These are phyloP conservation scores for Myotis planiceps DNA, from an alignment of 2,797 vertebrate species.

Conservation along the genomic window DNA sequence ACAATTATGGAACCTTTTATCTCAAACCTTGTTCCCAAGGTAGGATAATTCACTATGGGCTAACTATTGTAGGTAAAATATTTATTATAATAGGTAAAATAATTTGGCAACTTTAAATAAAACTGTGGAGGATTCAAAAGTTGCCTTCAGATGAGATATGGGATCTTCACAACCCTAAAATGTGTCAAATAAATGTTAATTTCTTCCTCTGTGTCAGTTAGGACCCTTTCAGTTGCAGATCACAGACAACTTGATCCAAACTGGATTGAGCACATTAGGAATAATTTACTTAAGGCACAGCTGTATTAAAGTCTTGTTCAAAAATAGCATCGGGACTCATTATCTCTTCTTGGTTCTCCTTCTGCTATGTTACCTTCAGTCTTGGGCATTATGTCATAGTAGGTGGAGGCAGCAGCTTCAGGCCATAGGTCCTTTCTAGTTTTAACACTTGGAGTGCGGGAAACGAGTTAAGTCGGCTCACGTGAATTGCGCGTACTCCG, in stretches of 20 bases:
- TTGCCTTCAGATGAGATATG: constrained; percentile 8
- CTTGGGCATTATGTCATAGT: background rate
- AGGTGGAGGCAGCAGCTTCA: background rate
- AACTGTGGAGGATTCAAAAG: background rate
- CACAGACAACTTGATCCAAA: constrained; percentile 22
- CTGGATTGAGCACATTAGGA: background rate
- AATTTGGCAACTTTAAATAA: background rate
- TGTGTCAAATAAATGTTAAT: background rate
- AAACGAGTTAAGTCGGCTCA: too few relatives aligned
- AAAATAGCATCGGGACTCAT: background rate
- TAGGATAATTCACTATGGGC: background rate
- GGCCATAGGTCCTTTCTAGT: background rate
- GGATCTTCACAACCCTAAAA: background rate
- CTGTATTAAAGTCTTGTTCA: background rate
- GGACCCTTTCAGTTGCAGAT: background rate
- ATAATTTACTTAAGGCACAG: background rate
- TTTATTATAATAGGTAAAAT: background rate
- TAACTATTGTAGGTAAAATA: constrained; percentile 2
- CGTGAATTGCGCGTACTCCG: too few relatives aligned
- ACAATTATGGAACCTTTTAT: background rate
- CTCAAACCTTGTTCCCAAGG: background rate
- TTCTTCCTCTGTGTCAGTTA: background rate
- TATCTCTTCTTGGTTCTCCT: background rate
- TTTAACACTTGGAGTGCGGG: too few relatives aligned
- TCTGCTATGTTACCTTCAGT: background rate